These are phyloP conservation scores for Ataeniobius toweri DNA, from an alignment of 2,797 vertebrate genomes.

Conservation along the genomic window DNA sequence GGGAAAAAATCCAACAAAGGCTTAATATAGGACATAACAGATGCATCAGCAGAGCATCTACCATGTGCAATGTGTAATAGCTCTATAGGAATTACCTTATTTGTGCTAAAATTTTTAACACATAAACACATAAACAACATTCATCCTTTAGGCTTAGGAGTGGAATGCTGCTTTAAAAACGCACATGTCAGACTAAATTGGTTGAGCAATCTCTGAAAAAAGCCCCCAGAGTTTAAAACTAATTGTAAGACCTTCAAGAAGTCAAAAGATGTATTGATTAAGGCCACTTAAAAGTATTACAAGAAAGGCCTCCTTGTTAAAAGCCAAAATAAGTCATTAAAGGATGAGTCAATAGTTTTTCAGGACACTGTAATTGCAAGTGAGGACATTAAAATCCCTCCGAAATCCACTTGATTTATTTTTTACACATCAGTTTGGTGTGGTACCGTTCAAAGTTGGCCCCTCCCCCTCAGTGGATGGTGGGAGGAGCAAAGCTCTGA, in stretches of 20 bases:
- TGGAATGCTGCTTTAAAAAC: no score
- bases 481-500: constrained; percentile 27
- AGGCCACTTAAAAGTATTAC: background rate
- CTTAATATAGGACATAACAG: background rate
- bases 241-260: background rate
- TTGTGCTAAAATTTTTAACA: background rate
- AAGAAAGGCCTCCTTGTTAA: background rate
- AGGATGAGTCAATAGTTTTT: background rate
- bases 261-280: background rate
- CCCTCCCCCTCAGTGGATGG: constrained; percentile 47
- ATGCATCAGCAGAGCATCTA: background rate
- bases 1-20: background rate
- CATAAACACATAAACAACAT: background rate
- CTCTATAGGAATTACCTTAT: background rate
- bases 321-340: background rate
- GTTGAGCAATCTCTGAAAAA: background rate
- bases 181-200: background rate
- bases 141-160: background rate
- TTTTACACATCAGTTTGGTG: background rate
- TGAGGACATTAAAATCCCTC: background rate
- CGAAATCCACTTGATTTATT: background rate
- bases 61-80: background rate
- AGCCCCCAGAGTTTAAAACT: background rate
- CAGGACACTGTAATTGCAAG: background rate
- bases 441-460: background rate